A percentile compares a stretch with the other conserved stretches of the same genome.
phyloP scores from a whole-genome alignment of 2,797 vertebrate genomes.

The Enoplosus armatus region DNA sequence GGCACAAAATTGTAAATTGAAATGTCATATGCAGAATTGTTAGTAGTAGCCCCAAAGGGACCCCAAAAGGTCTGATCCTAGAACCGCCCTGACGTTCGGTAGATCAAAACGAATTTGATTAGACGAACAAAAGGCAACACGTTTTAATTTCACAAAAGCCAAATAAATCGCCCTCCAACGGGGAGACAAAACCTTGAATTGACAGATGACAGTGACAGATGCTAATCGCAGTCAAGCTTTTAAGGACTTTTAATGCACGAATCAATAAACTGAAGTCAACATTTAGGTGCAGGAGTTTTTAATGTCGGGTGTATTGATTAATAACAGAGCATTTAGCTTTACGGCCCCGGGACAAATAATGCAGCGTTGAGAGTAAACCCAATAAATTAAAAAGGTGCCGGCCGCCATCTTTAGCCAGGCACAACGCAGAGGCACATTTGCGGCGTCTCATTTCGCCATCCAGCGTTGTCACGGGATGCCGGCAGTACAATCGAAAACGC shows the following conservation, averaged over 20 bases:
- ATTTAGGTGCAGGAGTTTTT: constrained; percentile 37
- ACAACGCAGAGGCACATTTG: constrained; percentile 19
- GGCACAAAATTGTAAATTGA: too few relatives aligned
- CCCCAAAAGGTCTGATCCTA: too few relatives aligned
- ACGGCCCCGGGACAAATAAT: constrained; percentile 16
- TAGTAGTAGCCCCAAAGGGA: too few relatives aligned
- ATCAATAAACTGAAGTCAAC: constrained; percentile 46
- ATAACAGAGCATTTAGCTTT: constrained; percentile 24
- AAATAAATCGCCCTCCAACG: too few relatives aligned
- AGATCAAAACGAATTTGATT: too few relatives aligned
- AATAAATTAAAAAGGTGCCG: constrained; percentile 41
- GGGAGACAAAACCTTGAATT: too few relatives aligned
- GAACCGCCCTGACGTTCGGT: too few relatives aligned
- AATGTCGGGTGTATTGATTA: constrained; percentile 46
- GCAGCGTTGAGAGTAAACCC: constrained; percentile 30
- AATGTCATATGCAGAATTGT: too few relatives aligned
- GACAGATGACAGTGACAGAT: too few relatives aligned
- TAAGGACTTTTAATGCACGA: constrained; percentile 21
- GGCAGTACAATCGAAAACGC: constrained; percentile 58
- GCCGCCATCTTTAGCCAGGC: constrained; percentile 37
- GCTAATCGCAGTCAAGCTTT: too few relatives aligned
- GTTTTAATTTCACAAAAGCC: too few relatives aligned
- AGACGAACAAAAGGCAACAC: too few relatives aligned
- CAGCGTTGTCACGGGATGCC: constrained; percentile 21
- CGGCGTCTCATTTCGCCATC: constrained; percentile 15